Percentiles rank a stretch among this genome's conserved stretches.
Evolutionary conservation across 2,888 invertebrate species (phyloP).

Genomic region (Dione juno): DNA sequence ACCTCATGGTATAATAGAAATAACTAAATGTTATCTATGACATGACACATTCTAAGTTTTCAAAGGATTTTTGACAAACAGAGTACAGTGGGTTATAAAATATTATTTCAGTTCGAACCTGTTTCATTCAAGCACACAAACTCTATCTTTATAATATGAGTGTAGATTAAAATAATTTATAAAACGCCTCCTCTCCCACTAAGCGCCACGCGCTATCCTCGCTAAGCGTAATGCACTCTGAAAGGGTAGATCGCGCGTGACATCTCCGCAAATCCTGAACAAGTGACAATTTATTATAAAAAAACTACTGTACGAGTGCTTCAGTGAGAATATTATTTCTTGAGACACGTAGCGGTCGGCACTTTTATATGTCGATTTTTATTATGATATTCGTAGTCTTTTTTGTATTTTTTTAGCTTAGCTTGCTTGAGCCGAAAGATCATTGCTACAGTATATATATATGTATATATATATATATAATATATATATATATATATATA

Average conservation of each 20-base stretch:
- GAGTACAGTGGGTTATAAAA: too few relatives aligned
- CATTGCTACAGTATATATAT: not conserved
- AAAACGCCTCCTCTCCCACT: conserved; percentile 8
- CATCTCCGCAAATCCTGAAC: conserved; percentile 55
- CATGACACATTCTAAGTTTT: too few relatives aligned
- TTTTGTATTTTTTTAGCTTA: not conserved
- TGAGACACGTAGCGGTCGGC: conserved; percentile 12
- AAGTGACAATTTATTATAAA: conserved; percentile 46
- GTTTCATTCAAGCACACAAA: too few relatives aligned
- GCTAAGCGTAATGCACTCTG: conserved; percentile 65
- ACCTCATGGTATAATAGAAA: too few relatives aligned
- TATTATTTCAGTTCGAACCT: too few relatives aligned
- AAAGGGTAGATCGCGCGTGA: conserved; percentile 71
- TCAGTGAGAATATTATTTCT: conserved; percentile 33
- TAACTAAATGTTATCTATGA: too few relatives aligned
- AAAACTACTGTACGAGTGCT: conserved; percentile 35
- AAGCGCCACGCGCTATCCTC: conserved; percentile 19
- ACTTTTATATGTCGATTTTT: conserved; percentile 21
- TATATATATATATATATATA: too few relatives aligned
- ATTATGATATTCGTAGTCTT: not conserved
- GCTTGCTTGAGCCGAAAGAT: not conserved
- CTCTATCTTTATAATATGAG: too few relatives aligned
- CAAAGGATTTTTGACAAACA: too few relatives aligned
- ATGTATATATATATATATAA: too few relatives aligned
- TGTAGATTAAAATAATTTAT: not conserved